A percentile compares a stretch with the other conserved stretches of the same genome.
phyloP scores from a whole-genome alignment of 2,113 vertebrate species.

The Xiphophorus maculatus region DNA sequence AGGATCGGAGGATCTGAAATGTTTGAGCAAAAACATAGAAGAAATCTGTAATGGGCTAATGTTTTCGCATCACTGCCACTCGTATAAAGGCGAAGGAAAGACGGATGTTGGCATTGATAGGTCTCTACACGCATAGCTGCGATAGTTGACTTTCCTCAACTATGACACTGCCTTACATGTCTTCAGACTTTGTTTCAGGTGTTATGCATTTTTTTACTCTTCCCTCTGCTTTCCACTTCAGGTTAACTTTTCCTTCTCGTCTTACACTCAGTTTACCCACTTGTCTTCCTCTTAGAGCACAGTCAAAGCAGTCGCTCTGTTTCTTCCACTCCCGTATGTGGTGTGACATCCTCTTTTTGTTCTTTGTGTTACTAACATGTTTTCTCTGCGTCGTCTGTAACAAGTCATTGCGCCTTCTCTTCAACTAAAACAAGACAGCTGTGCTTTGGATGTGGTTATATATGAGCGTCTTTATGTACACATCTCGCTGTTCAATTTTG shows the following conservation, averaged over 20 bases:
- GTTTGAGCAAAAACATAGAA: too few relatives aligned
- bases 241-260: background rate
- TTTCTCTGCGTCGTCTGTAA: background rate
- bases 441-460: slow-evolving; percentile 46
- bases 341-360: background rate
- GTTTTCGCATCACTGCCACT: too few relatives aligned
- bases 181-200: too few relatives aligned
- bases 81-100: too few relatives aligned
- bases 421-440: slow-evolving; percentile 29
- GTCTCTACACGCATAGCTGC: too few relatives aligned
- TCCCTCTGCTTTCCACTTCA: too few relatives aligned
- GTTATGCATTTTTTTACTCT: too few relatives aligned
- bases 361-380: background rate
- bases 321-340: background rate
- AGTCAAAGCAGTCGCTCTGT: background rate
- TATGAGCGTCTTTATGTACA: slow-evolving; percentile 25
- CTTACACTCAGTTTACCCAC: background rate
- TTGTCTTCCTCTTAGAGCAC: background rate
- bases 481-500: slow-evolving; percentile 12
- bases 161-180: too few relatives aligned
- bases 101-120: too few relatives aligned
- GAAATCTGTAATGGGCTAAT: too few relatives aligned
- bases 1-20: too few relatives aligned
- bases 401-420: background rate
- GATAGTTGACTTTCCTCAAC: too few relatives aligned